Conservation (phyloP, 2,888 invertebrate genomes). For the Thymelicus sylvestris region DNA sequence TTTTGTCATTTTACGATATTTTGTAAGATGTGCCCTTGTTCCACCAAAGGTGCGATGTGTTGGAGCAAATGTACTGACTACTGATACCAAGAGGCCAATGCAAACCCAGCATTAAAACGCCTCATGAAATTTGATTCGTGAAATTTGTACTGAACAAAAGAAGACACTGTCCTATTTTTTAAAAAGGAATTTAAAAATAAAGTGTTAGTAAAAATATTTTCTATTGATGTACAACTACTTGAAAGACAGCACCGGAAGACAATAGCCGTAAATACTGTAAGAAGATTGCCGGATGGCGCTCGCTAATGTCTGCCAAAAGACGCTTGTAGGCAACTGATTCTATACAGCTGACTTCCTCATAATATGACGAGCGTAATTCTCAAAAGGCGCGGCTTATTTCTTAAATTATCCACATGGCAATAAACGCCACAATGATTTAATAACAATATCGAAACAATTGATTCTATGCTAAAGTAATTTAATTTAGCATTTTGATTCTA, state of each 20-base stretch:
- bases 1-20: too few species aligned
- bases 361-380: background rate
- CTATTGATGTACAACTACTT: conserved; percentile 4
- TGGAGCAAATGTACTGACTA: too few species aligned
- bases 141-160: background rate
- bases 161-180: background rate
- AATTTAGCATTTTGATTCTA: too few species aligned
- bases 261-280: conserved; percentile 9
- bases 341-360: conserved; percentile 32
- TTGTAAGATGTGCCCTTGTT: too few species aligned
- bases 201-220: background rate
- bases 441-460: too few species aligned
- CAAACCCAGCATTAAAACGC: background rate
- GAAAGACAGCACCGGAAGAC: conserved; percentile 4
- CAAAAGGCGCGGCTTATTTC: background rate
- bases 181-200: background rate
- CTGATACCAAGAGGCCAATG: too few species aligned
- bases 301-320: conserved; percentile 32
- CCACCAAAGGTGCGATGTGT: too few species aligned
- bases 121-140: background rate
- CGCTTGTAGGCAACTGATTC: conserved; percentile 19
- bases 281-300: conserved; percentile 3
- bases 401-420: too few species aligned
- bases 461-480: too few species aligned
- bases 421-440: too few species aligned